These are phyloP conservation scores for Holacanthella duospinosa DNA, from an alignment of 2,888 invertebrate genomes.

Conservation along the genomic window DNA sequence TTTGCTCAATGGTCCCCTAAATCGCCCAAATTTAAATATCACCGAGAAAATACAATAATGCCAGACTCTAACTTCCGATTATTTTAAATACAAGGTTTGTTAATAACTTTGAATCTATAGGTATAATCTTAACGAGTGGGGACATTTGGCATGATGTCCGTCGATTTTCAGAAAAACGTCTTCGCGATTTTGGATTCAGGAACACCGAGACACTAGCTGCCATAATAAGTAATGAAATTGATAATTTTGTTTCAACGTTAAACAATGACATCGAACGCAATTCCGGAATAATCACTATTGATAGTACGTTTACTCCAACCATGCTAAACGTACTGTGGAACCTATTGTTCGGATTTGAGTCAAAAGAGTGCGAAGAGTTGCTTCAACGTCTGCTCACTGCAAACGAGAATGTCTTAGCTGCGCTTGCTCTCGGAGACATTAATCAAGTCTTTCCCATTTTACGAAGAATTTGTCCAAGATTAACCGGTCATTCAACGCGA, in stretches of 20 bases:
- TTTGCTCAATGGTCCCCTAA: too few relatives aligned
- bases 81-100: too few relatives aligned
- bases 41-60: too few relatives aligned
- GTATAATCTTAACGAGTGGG: background rate
- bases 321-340: background rate
- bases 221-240: background rate
- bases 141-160: background rate
- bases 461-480: conserved; percentile 2
- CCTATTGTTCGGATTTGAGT: background rate
- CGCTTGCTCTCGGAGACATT: conserved; percentile 10
- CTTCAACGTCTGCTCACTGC: conserved; percentile 3
- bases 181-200: conserved; percentile 3
- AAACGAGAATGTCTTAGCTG: conserved; percentile 10
- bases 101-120: too few relatives aligned
- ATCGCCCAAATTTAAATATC: too few relatives aligned
- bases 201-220: background rate
- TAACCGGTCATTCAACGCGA: too few relatives aligned
- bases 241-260: background rate
- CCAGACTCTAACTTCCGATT: too few relatives aligned
- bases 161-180: background rate
- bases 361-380: background rate
- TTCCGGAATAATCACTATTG: background rate
- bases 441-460: background rate
- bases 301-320: background rate
- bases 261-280: background rate